These are phyloP conservation scores for Morpho achilles DNA, from an alignment of 2,888 invertebrate genomes.

Conservation along the genomic window DNA sequence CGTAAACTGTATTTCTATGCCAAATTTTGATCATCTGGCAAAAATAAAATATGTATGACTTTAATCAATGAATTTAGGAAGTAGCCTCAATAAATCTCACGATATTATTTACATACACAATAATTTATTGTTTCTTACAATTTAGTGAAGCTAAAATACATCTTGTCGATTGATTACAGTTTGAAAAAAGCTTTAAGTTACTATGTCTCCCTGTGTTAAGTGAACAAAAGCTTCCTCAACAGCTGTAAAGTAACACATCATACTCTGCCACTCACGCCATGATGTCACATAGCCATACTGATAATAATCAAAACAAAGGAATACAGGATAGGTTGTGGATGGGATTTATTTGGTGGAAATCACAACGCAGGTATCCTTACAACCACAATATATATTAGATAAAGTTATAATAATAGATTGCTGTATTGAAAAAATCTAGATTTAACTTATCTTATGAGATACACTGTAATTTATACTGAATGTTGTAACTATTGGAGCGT, in stretches of 20 bases:
- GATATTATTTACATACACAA: constrained; percentile 77
- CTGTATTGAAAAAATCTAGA: constrained; percentile 80
- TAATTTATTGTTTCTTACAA: constrained; percentile 80
- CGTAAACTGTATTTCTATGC: constrained; percentile 8
- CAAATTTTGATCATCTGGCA: constrained; percentile 8
- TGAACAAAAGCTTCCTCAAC: constrained; percentile 64
- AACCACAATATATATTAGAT: constrained; percentile 86
- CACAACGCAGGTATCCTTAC: constrained; percentile 81
- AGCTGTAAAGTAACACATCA: constrained; percentile 64
- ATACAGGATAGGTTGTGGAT: constrained; percentile 55
- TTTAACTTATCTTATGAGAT: constrained; percentile 79
- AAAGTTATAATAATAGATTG: constrained; percentile 81
- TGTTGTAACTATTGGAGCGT: constrained; percentile 70
- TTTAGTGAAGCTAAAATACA: constrained; percentile 79
- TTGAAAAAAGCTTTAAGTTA: constrained; percentile 72
- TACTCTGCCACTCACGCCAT: constrained; percentile 58
- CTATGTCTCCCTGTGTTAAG: constrained; percentile 66
- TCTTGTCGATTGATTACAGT: constrained; percentile 76
- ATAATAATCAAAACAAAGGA: constrained; percentile 43
- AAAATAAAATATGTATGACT: constrained; percentile 32
- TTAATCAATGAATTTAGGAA: constrained; percentile 44
- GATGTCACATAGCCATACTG: constrained; percentile 30
- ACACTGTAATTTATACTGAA: constrained; percentile 78
- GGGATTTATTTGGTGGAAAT: constrained; percentile 67
- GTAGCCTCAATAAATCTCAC: constrained; percentile 73